Conservation (phyloP, 2,797 vertebrate species). For the Lacerta bilineata region DNA sequence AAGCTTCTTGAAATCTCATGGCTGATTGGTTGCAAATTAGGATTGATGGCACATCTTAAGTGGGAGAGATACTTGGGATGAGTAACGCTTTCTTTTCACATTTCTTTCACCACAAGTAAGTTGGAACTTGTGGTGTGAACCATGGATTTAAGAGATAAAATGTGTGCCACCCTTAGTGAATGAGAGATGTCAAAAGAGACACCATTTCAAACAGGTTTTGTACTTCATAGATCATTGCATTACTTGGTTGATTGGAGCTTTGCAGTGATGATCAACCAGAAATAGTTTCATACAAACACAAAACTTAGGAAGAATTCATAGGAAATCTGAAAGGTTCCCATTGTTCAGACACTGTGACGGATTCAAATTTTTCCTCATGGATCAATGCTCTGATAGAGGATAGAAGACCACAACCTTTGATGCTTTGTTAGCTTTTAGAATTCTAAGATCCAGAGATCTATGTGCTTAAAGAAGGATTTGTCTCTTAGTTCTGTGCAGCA, state of each 20-base stretch:
- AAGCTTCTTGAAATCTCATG: neutral
- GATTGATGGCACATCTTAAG: neutral
- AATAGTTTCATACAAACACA: neutral
- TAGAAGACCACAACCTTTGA: neutral
- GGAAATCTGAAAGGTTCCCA: neutral
- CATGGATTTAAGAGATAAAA: conserved; percentile 37
- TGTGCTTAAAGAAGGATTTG: conserved; percentile 34
- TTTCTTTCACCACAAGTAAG: conserved; percentile 23
- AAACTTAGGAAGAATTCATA: neutral
- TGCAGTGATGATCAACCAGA: conserved; percentile 9
- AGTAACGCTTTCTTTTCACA: conserved; percentile 7
- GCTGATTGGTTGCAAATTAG: neutral
- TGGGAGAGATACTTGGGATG: conserved; percentile 2
- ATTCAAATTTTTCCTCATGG: neutral
- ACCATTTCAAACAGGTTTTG: conserved; percentile 47
- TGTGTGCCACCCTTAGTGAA: conserved; percentile 26
- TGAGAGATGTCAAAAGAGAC: neutral
- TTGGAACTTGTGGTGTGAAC: neutral
- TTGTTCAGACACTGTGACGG: neutral
- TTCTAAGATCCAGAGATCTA: neutral
- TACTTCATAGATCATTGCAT: conserved; percentile 48
- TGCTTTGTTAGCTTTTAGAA: neutral
- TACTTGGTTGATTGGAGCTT: conserved; percentile 46
- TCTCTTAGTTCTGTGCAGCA: conserved; percentile 45
- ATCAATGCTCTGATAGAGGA: neutral